phyloP scores from a whole-genome alignment of 2,888 invertebrate genomes.

The Synergus gifuensis region DNA sequence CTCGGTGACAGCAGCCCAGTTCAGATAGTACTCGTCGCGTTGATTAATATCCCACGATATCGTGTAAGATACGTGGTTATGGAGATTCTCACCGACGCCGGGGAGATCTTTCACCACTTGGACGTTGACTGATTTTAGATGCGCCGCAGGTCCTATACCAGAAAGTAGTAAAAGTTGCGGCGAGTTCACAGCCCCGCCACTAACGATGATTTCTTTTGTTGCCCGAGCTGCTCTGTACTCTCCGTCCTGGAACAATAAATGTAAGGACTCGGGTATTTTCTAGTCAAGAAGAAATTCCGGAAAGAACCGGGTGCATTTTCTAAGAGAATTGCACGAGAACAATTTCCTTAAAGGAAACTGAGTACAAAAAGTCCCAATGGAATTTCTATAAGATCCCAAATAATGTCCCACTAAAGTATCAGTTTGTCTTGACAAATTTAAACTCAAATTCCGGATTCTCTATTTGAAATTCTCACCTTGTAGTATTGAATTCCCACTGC shows the following conservation, averaged over 20 bases:
- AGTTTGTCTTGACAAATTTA: too few species aligned
- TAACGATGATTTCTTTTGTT: slow-evolving; percentile 79
- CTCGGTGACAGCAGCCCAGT: slow-evolving; percentile 82
- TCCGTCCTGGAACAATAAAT: slow-evolving; percentile 59
- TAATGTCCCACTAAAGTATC: too few species aligned
- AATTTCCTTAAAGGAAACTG: background rate
- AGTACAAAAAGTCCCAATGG: too few species aligned
- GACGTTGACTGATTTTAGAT: slow-evolving; percentile 81
- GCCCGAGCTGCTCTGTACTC: slow-evolving; percentile 62
- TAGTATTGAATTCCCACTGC: slow-evolving; percentile 83
- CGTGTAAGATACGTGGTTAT: slow-evolving; percentile 84
- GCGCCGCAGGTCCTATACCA: slow-evolving; percentile 83
- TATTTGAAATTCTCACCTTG: slow-evolving; percentile 52
- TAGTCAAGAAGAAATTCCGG: background rate
- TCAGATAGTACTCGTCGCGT: slow-evolving; percentile 80
- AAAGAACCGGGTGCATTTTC: background rate
- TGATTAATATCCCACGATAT: slow-evolving; percentile 80
- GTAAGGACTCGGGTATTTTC: background rate
- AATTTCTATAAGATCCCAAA: too few species aligned
- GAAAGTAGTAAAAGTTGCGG: slow-evolving; percentile 84
- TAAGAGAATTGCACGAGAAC: background rate
- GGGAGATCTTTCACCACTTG: slow-evolving; percentile 82
- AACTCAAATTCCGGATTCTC: background rate
- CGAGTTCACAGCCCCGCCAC: slow-evolving; percentile 83
- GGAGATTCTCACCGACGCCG: slow-evolving; percentile 85